phyloP scores from a whole-genome alignment of 2,113 vertebrate species.

The Zootoca vivipara region DNA sequence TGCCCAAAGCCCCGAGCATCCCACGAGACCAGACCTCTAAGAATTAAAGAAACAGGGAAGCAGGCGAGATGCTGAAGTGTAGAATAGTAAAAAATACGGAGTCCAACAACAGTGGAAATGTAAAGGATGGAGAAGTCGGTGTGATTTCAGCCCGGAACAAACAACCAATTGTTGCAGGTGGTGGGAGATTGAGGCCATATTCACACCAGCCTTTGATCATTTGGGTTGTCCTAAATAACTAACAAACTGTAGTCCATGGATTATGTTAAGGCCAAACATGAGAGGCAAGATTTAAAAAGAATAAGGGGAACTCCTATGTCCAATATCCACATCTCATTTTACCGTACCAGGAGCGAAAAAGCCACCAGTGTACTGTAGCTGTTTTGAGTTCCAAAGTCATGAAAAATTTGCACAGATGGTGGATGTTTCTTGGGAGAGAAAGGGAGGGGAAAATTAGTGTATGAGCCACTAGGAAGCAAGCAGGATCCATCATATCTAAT shows the following conservation, averaged over 20 bases:
- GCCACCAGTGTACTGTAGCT: slow-evolving; percentile 39
- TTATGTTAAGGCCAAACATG: too few species aligned
- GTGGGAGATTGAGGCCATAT: neutral
- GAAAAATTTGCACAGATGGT: slow-evolving; percentile 33
- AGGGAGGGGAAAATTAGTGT: slow-evolving; percentile 31
- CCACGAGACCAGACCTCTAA: neutral
- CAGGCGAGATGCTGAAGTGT: neutral
- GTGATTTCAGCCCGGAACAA: neutral
- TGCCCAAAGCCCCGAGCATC: neutral
- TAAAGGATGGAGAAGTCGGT: neutral
- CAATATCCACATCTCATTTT: neutral
- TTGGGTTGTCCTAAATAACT: too few species aligned
- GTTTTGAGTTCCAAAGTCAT: slow-evolving; percentile 50
- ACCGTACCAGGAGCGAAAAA: neutral
- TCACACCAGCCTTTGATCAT: too few species aligned
- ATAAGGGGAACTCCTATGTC: neutral
- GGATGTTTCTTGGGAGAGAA: slow-evolving; percentile 33
- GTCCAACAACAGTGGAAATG: neutral
- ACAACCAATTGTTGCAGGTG: too few species aligned
- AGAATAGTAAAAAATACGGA: neutral
- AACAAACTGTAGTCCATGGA: too few species aligned
- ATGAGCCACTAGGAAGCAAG: slow-evolving; percentile 52
- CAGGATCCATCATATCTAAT: slow-evolving; percentile 74
- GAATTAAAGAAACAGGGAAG: neutral
- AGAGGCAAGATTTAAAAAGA: neutral